phyloP scores from a whole-genome alignment of 2,797 vertebrate genomes.

The Coreius guichenoti region DNA sequence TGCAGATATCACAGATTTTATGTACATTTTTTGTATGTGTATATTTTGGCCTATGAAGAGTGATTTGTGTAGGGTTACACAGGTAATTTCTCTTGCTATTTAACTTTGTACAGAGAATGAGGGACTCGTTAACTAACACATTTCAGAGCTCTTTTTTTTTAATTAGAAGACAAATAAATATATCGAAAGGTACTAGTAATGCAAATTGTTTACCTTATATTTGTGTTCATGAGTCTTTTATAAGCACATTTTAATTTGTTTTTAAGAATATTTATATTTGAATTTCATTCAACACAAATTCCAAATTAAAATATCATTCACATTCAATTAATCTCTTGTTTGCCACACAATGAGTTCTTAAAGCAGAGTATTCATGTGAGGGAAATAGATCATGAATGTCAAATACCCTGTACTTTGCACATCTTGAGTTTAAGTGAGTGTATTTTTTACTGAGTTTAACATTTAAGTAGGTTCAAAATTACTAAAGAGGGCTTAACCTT shows the following conservation, averaged over 20 bases:
- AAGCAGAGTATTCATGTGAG: not conserved
- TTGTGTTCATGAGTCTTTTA: not conserved
- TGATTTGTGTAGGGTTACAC: not conserved
- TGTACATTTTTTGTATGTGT: constrained; percentile 16
- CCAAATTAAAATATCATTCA: not conserved
- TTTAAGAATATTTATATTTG: not conserved
- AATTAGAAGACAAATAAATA: not conserved
- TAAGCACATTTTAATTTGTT: not conserved
- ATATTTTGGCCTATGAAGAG: constrained; percentile 31
- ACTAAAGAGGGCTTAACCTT: constrained; percentile 16
- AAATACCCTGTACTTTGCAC: constrained; percentile 16
- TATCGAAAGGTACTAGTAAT: not conserved
- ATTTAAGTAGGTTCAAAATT: not conserved
- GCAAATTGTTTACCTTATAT: not conserved
- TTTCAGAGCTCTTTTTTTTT: not conserved
- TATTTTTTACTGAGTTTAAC: not conserved
- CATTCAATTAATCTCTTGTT: not conserved
- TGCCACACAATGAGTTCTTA: not conserved
- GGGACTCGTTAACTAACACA: constrained; percentile 22
- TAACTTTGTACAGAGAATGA: constrained; percentile 33
- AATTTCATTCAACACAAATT: not conserved
- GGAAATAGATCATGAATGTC: not conserved
- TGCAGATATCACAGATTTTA: constrained; percentile 15
- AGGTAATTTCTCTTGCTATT: constrained; percentile 13
- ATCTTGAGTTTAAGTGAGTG: not conserved